Evolutionary conservation across 1,140 invertebrate species (phyloP).

Genomic region (Drosophila auraria): DNA sequence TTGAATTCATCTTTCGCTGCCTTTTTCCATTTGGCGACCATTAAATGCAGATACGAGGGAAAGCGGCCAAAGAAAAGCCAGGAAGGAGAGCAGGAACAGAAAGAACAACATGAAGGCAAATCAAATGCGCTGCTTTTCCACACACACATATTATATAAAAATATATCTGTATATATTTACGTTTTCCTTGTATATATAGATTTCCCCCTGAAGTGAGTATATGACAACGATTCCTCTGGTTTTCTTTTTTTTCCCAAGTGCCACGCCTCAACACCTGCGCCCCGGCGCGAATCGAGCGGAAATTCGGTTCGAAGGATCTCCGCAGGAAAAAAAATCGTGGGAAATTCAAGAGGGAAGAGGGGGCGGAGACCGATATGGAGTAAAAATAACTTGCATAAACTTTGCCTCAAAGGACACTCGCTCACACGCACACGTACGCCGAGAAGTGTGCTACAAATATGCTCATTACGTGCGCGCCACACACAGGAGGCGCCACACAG

Average conservation of each 20-base stretch:
- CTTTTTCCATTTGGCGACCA: constrained; percentile 27
- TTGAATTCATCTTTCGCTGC: constrained; percentile 33
- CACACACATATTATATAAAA: not conserved
- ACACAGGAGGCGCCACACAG: constrained; percentile 40
- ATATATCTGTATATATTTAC: not conserved
- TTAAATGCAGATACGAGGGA: constrained; percentile 39
- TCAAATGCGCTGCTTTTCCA: constrained; percentile 15
- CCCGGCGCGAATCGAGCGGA: constrained; percentile 24
- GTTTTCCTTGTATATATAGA: not conserved
- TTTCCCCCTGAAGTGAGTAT: not conserved
- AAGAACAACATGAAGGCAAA: constrained; percentile 38
- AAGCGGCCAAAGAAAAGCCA: not conserved
- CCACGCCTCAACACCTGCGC: constrained; percentile 57
- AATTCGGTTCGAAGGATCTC: constrained; percentile 36
- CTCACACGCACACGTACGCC: constrained; percentile 56
- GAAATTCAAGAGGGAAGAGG: not conserved
- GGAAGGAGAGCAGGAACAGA: not conserved
- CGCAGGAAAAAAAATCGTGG: constrained; percentile 8
- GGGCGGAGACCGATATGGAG: constrained; percentile 8
- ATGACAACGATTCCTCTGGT: constrained; percentile 29
- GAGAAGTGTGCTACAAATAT: constrained; percentile 80
- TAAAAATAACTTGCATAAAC: constrained; percentile 77
- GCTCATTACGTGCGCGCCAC: constrained; percentile 76
- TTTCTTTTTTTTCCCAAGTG: constrained; percentile 23
- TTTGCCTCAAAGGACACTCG: constrained; percentile 71